These are phyloP conservation scores for Teinopalpus imperialis DNA, from an alignment of 2,888 invertebrate genomes.

Conservation along the genomic window DNA sequence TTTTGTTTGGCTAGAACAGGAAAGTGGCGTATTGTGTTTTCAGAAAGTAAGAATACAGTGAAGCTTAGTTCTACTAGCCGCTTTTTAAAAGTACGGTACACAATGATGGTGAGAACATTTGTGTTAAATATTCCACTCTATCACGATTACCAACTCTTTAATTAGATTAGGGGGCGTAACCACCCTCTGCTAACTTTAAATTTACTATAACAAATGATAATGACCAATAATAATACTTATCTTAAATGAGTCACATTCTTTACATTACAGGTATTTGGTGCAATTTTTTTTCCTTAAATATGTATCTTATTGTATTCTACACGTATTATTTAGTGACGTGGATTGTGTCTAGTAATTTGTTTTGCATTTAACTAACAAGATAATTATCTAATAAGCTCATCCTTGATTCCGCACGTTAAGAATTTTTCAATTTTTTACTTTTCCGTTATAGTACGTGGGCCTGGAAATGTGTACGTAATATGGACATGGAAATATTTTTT, in stretches of 20 bases:
- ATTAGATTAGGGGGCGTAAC: constrained; percentile 27
- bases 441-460: too few species aligned
- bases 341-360: background rate
- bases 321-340: constrained; percentile 20
- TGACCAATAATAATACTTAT: background rate
- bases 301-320: constrained; percentile 1
- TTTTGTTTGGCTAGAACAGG: constrained; percentile 20
- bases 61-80: background rate
- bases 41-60: background rate
- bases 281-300: background rate
- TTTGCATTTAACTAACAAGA: constrained; percentile 1
- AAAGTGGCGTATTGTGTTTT: constrained; percentile 6
- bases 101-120: constrained; percentile 23
- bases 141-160: background rate
- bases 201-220: background rate
- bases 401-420: background rate
- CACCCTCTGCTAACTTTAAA: background rate
- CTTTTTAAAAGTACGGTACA: background rate
- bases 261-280: background rate
- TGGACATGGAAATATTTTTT: too few species aligned
- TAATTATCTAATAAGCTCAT: constrained; percentile 7
- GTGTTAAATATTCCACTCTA: background rate
- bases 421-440: too few species aligned
- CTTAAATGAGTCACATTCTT: background rate
- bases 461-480: too few species aligned